phyloP scores from a whole-genome alignment of 64 coral and sea anemone genomes.

The Montipora capricornis region DNA sequence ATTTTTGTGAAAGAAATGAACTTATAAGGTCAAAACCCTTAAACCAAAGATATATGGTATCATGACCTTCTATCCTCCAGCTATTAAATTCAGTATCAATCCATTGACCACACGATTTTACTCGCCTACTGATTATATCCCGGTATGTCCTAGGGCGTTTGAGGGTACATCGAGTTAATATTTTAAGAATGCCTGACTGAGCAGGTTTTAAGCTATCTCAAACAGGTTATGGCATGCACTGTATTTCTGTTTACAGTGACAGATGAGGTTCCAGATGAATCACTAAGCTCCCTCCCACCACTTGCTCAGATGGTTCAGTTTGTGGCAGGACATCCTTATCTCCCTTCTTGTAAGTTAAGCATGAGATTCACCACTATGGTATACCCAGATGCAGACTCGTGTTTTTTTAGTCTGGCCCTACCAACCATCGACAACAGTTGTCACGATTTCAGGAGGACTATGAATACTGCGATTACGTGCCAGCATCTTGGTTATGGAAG shows the following conservation, averaged over 20 bases:
- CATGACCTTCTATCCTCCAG: too few species aligned
- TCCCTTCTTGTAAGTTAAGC: slow-evolving; percentile 19
- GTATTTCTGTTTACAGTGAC: neutral
- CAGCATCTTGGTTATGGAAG: slow-evolving; percentile 50
- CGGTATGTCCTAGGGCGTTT: too few species aligned
- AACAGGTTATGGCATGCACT: too few species aligned
- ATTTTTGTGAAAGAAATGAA: too few species aligned
- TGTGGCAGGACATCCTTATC: slow-evolving; percentile 35
- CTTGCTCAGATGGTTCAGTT: slow-evolving; percentile 39
- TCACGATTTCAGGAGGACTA: slow-evolving; percentile 9
- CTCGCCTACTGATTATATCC: too few species aligned
- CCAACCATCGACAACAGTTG: slow-evolving; percentile 21
- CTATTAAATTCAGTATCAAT: too few species aligned
- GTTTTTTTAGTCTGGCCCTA: slow-evolving; percentile 34
- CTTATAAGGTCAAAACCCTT: too few species aligned
- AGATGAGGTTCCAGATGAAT: neutral
- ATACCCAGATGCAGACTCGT: slow-evolving; percentile 52
- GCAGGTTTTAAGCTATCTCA: too few species aligned
- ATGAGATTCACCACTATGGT: slow-evolving; percentile 14
- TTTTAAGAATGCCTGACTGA: too few species aligned
- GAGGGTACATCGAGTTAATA: too few species aligned
- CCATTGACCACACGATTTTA: too few species aligned
- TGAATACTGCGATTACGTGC: slow-evolving; percentile 42
- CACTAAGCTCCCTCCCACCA: slow-evolving; percentile 2
- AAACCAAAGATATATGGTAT: too few species aligned